Evolutionary conservation across 2,113 vertebrate genomes (phyloP), one percentile per base, ranked within the genome.

Genomic region (Apteryx owenii): DNA sequence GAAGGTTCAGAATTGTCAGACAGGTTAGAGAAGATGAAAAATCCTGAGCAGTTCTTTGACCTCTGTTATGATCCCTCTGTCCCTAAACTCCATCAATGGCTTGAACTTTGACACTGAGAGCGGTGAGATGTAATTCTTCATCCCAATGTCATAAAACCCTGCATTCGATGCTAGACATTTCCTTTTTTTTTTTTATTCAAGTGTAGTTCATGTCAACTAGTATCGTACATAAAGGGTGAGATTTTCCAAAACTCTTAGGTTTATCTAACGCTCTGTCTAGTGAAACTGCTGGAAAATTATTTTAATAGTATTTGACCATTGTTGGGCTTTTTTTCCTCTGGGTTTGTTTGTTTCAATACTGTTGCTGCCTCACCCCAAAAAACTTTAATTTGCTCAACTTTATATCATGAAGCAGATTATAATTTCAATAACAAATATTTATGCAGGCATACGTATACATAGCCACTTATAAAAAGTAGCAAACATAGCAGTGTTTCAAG

Each of bases 11-110:
- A 65, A 76, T 77, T 97, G 91, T 93, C 93, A 94, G 65, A 25
- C 65, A 85, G 13, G 53, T 91, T n/a, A 5, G 33, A 80, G 83
- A 89, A 94, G 83, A 89, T 80, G 75, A 95, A 92, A 96, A 95
- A 88, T 97, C 78, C 87, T 46, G 86, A 91, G 89, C 70, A 77
- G 50, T 77, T 96, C 70, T 70, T 93, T 96, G 96, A 97, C 95
- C 92, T 95, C n/a, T 69, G 87, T 88, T 87, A 38, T 73, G 91
- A 95, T 89, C 86, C 78, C 46, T 81, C 48, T 54, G 56, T 89
- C 91, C 94, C 94, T 77, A 95, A 97, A 97, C 89, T 95, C 92
- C 93, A 85, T 92, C 91, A 88, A 6, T 95, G 92, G 69, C 75
- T 85, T 95, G 94, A 97, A 95, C 95, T 95, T 68, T 97, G 94